phyloP scores from a whole-genome alignment of 1,140 invertebrate species.

The Linepithema humile region DNA sequence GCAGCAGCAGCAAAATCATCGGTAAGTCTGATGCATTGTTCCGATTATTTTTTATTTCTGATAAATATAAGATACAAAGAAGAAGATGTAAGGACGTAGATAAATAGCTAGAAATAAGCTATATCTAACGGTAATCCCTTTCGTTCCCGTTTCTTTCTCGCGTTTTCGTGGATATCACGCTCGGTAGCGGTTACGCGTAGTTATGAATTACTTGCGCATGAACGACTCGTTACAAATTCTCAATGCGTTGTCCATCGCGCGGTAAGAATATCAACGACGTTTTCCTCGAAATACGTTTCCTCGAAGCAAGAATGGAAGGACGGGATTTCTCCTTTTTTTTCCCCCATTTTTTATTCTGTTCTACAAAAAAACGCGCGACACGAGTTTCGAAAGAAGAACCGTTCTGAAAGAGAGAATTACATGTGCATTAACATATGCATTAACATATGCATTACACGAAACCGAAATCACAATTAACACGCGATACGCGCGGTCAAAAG shows the following conservation, averaged over 20 bases:
- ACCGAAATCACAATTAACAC: no score
- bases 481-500: no score
- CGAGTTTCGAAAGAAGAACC: neutral
- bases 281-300: conserved; percentile 15
- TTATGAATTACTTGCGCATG: conserved; percentile 7
- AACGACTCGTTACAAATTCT: conserved; percentile 65
- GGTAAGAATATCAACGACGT: conserved; percentile 52
- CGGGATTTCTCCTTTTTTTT: neutral
- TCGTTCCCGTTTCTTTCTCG: neutral
- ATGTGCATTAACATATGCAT: no score
- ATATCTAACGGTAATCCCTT: neutral
- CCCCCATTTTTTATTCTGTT: neutral
- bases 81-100: neutral
- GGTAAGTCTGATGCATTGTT: conserved; percentile 70
- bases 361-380: neutral
- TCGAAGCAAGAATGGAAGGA: conserved; percentile 35
- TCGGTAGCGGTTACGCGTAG: neutral
- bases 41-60: neutral
- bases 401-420: neutral
- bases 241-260: conserved; percentile 51
- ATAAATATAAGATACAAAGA: neutral
- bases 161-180: conserved; percentile 7
- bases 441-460: no score
- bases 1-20: conserved; percentile 82
- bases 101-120: no score